Evolutionary conservation across 2,113 vertebrate genomes (phyloP), one percentile per base, ranked within the genome.

Genomic region (Cyprinodon brontotheroides): DNA sequence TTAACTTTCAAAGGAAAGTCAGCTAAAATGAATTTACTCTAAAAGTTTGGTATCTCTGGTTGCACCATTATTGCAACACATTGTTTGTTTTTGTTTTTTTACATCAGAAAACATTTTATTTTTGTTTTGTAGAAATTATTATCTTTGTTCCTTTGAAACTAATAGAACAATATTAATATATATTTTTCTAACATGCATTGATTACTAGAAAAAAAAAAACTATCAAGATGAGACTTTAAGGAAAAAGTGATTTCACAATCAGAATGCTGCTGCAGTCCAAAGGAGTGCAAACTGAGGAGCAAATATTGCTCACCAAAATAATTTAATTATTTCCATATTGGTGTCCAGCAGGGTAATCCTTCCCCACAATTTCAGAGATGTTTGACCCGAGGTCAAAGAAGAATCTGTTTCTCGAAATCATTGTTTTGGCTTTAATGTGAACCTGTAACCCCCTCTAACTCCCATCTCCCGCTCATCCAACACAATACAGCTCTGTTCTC

Each of bases 401-500:
- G 63, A 75, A 36, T 69, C 38, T 38, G n/a, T 41, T 75, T 78
- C 79, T 77, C 22, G 66, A 78, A 79, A 40, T 60, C 74, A 87
- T 83, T 86, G 83, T 90, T 74, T 88, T 15, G 38, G 65, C 63
- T 72, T 63, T 81, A 72, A 86, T 86, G 88, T 88, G 86, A 91
- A 86, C 83, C 73, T 63, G 65, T 71, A 65, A 48, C 69, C 59
- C 20, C 48, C 65, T 29, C 37, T 39, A 64, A 39, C 65, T 90
- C 84, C 72, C 89, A 82, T 78, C 80, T 38, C 4, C 74, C 61
- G 48, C 60, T 0, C 45, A 59, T 14, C 36, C 62, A 45, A 50
- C 68, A 65, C 61, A 72, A 22, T 71, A 62, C 75, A 45, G 68
- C 65, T 77, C 73, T 72, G 76, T 72, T 59, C 38, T 10, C 75